Evolutionary conservation across 2,888 invertebrate species (phyloP).

Genomic region (Amphimallon solstitiale): DNA sequence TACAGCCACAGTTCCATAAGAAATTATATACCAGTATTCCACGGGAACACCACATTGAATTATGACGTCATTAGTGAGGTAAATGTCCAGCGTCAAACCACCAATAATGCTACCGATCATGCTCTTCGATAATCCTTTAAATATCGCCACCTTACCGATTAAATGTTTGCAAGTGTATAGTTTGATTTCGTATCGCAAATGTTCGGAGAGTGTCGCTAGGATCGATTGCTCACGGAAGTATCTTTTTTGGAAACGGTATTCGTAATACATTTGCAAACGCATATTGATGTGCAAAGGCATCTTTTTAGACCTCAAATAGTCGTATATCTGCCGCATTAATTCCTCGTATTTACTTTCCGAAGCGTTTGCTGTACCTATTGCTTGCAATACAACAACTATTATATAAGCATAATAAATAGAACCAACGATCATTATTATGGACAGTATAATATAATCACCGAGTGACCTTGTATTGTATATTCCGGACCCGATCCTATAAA

Average conservation of each 20-base stretch:
- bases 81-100: conserved; percentile 67
- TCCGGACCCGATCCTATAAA: conserved; percentile 51
- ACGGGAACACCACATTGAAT: conserved; percentile 59
- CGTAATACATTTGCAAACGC: conserved; percentile 59
- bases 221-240: conserved; percentile 62
- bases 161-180: conserved; percentile 67
- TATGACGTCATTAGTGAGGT: conserved; percentile 64
- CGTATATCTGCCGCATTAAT: conserved; percentile 60
- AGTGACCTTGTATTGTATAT: conserved; percentile 39
- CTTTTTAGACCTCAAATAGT: conserved; percentile 61
- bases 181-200: conserved; percentile 65
- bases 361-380: conserved; percentile 50
- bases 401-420: conserved; percentile 50
- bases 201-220: conserved; percentile 55
- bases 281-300: conserved; percentile 58
- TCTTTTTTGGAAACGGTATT: conserved; percentile 59
- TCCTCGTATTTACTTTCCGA: conserved; percentile 61
- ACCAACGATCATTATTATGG: conserved; percentile 49
- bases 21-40: conserved; percentile 66
- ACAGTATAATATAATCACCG: conserved; percentile 46
- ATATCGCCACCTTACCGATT: conserved; percentile 67
- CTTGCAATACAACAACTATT: conserved; percentile 56
- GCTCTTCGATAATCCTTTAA: conserved; percentile 63
- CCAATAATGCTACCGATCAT: conserved; percentile 66
- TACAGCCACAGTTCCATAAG: conserved; percentile 64